Evolutionary conservation across 2,888 invertebrate species (phyloP), one percentile per base, ranked within the genome.

Genomic region (Sipha maydis): DNA sequence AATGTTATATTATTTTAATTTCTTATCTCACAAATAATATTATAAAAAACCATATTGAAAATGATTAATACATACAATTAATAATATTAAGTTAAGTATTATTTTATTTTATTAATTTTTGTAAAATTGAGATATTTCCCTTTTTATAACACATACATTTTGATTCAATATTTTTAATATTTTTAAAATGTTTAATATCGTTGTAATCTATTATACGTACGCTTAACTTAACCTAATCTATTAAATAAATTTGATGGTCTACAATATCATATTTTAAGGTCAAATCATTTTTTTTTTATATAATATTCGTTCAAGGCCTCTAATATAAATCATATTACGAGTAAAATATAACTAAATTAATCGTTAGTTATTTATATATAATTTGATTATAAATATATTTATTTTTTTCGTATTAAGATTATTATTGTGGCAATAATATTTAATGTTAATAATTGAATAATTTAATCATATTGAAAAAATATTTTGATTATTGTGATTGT

Each of bases 301-400:
- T n/a, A 61, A 21, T 67, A 38, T 67, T 28, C 19, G n/a, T 41
- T 80, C 80, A 80, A 80, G 80, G 67, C n/a, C 19, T 9, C 38
- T n/a, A 38, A 9, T 80, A 34, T 8, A 75, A 38, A 75, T 5
- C 19, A 7, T 25, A 75, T 38, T 34, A 38, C 38, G 21, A 2
- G 21, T 34, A 34, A 75, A 21, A 9, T 25, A 4, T 8, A 48
- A 48, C 48, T 11, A 48, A 48, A 48, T 48, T 11, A 80, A 67
- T 67, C 19, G 41, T 80, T 69, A 41, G 28, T 41, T 11, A 80
- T 28, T 41, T 11, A 80, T 28, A 80, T 80, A 19, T 69, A 69
- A 61, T 67, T 67, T 25, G 11, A 41, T 38, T 38, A 67, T n/a
- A 79, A 79, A 79, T 79, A 79, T 25, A 56, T 56, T 56, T 34